Evolutionary conservation across 2,113 vertebrate species (phyloP).

Genomic region (Heterocephalus glaber): DNA sequence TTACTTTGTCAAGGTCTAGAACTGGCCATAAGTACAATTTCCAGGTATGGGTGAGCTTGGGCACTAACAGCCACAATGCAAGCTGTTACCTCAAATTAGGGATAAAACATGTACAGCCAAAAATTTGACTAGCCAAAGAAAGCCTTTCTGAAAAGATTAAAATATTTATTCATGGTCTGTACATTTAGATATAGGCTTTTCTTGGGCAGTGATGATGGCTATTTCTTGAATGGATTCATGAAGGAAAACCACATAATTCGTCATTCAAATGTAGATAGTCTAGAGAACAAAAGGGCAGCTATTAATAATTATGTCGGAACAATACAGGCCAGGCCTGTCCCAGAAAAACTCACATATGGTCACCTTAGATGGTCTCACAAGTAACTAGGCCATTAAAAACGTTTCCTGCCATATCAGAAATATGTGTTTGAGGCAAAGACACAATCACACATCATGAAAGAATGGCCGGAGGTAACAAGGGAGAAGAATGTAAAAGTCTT

Average conservation of each 20-base stretch:
- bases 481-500: background rate
- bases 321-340: background rate
- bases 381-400: background rate
- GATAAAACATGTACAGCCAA: background rate
- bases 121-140: background rate
- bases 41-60: background rate
- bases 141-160: background rate
- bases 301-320: slow-evolving; percentile 24
- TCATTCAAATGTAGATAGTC: background rate
- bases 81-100: background rate
- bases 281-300: background rate
- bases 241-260: background rate
- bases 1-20: background rate
- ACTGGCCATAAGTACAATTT: background rate
- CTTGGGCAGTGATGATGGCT: slow-evolving; percentile 3
- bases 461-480: background rate
- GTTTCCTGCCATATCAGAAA: background rate
- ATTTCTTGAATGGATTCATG: slow-evolving; percentile 32
- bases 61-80: background rate
- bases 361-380: background rate
- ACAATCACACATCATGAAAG: background rate
- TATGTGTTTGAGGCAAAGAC: accelerated
- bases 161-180: background rate
- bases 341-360: background rate
- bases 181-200: background rate